Percentiles rank a stretch among this genome's conserved stretches.
Conservation (phyloP, 2,888 invertebrate species). For the Nyleta sp. region DNA sequence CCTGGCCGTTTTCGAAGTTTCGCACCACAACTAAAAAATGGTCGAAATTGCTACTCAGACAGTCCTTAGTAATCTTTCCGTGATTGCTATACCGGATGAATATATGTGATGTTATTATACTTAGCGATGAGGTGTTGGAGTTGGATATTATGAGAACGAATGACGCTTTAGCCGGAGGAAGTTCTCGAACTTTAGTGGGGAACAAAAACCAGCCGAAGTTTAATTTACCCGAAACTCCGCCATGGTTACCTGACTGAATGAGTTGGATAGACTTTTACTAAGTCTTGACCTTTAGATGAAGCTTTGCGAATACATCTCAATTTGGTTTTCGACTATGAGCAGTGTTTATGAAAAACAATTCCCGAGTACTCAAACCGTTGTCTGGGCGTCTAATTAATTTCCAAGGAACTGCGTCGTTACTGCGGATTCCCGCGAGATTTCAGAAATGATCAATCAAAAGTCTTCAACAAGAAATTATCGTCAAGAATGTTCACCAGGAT, state of each 20-base stretch:
- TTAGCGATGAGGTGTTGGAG: slow-evolving; percentile 30
- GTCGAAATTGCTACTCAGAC: slow-evolving; percentile 3
- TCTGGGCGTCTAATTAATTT: too few species aligned
- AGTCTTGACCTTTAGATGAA: slow-evolving; percentile 39
- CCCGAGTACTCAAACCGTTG: too few species aligned
- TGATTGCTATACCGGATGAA: slow-evolving; percentile 8
- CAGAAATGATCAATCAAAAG: too few species aligned
- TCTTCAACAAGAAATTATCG: too few species aligned
- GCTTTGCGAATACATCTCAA: slow-evolving; percentile 16
- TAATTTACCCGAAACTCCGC: slow-evolving; percentile 47
- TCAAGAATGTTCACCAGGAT: too few species aligned
- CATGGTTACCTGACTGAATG: slow-evolving; percentile 42
- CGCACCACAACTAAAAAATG: slow-evolving; percentile 6
- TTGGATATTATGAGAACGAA: slow-evolving; percentile 45
- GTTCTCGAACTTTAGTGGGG: slow-evolving; percentile 23
- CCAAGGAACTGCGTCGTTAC: too few species aligned
- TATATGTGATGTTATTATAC: slow-evolving; percentile 31
- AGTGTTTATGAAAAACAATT: slow-evolving; percentile 13
- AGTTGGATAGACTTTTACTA: slow-evolving; percentile 43
- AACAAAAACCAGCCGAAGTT: slow-evolving; percentile 48
- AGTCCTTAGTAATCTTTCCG: not conserved
- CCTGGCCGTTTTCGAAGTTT: not conserved
- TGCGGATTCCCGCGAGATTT: too few species aligned
- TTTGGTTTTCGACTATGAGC: not conserved
- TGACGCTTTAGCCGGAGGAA: slow-evolving; percentile 18